Base-by-base conservation (phyloP, 1,140 invertebrate genomes). In the Euwallacea fornicatus region DNA sequence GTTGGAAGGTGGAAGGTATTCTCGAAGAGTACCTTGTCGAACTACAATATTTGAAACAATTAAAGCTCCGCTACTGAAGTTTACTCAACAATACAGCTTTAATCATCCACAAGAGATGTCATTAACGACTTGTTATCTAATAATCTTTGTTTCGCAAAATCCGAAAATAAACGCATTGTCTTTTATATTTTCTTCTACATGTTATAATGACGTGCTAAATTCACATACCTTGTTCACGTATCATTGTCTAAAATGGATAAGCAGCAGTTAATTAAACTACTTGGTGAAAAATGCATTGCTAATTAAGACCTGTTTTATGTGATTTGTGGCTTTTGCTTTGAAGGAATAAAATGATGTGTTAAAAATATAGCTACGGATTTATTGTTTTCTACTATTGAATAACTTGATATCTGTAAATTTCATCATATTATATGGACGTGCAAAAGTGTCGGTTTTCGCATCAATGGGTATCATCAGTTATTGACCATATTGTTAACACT, bases 1-100 rank as follows among this genome's bases (percentile, higher is more conserved):
- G 66, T 88, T 88, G 15, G 86, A 86, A 43, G 86, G 86, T 0
- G 87, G 87, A 21, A 88, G 78, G 61, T 88, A 88, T 16, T 81
- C 83, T 42, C 85, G 82, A 42, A 82, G 77, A 4, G 83, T 81
- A 42, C 82, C 83, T 75, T 90, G 88, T 42, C 88, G 87, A 79
- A 86, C 88, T 90, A 82, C 84, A 85, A 73, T 7, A 42, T 50
- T 13, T 10, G 13, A 50, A 50, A 50, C 2, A 13, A 50, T 50
- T 50, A 6, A 50, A 10, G 46, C 46, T 50, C 46, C 46, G 46
- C 46, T 6, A 50, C 46, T 50, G 46, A 13, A 10, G 13, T 50
- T 50, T 11, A 50, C 13, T 50, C 46, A 50, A 10, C 46, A 13
- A 50, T 6, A 33, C 21, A 33, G 21, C 21, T 33, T 33, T 33